Evolutionary conservation across 2,797 vertebrate genomes (phyloP).

Genomic region (Spheniscus humboldti): DNA sequence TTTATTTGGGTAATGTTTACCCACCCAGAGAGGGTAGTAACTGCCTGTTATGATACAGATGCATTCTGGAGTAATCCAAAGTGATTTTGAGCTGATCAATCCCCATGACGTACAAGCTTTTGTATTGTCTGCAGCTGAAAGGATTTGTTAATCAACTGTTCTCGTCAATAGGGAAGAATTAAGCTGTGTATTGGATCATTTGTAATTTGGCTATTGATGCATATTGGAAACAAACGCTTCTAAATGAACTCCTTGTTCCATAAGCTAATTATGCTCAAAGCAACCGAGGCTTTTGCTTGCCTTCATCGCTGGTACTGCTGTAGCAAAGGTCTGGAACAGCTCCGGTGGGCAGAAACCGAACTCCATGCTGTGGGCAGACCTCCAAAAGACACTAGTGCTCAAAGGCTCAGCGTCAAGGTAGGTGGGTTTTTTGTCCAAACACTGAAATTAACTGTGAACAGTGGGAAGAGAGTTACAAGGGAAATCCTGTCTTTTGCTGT

Average conservation of each 20-base stretch:
- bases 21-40: background rate
- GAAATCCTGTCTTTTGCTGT: background rate
- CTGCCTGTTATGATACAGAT: background rate
- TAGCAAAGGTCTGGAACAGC: background rate
- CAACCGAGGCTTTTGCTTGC: background rate
- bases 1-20: background rate
- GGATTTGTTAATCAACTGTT: background rate
- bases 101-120: background rate
- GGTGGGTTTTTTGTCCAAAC: background rate
- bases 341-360: background rate
- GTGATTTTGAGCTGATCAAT: background rate
- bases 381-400: background rate
- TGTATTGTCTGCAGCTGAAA: background rate
- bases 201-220: background rate
- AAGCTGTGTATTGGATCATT: background rate
- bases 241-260: background rate
- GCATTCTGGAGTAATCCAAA: background rate
- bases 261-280: background rate
- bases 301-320: background rate
- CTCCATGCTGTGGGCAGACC: accelerated
- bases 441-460: accelerated
- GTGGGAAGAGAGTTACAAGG: no score
- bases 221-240: background rate
- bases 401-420: background rate
- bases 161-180: background rate